Conservation (phyloP, 2,888 invertebrate species). For the Antheraea yamamai region DNA sequence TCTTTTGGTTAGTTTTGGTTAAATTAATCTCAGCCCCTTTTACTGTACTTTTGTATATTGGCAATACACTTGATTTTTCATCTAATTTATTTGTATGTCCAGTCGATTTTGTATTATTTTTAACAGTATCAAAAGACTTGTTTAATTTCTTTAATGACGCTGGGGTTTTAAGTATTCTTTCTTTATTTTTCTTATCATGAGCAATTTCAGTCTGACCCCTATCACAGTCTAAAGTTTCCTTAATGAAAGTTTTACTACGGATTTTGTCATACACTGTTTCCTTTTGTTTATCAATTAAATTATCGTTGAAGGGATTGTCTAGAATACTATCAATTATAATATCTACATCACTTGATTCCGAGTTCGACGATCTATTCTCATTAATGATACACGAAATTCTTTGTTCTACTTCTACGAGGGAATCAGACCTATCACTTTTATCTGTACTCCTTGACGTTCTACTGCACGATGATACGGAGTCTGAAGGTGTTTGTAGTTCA, state of each 20-base stretch:
- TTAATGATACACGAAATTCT: constrained; percentile 77
- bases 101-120: constrained; percentile 46
- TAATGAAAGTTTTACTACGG: constrained; percentile 67
- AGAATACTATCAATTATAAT: constrained; percentile 68
- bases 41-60: constrained; percentile 65
- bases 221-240: constrained; percentile 47
- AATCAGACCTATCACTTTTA: constrained; percentile 65
- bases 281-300: constrained; percentile 52
- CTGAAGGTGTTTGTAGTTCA: constrained; percentile 70
- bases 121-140: constrained; percentile 63
- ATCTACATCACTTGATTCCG: constrained; percentile 73
- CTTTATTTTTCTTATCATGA: constrained; percentile 60
- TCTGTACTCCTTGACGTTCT: constrained; percentile 66
- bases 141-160: constrained; percentile 63
- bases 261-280: constrained; percentile 48
- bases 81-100: constrained; percentile 53
- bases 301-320: constrained; percentile 52
- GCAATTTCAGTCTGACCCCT: constrained; percentile 39
- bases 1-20: constrained; percentile 54
- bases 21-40: constrained; percentile 54
- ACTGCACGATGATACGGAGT: constrained; percentile 55
- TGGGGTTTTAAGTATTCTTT: constrained; percentile 61
- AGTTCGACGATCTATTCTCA: constrained; percentile 75
- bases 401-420: constrained; percentile 72
- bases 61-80: constrained; percentile 65